Base-by-base conservation (phyloP, 2,888 invertebrate species). In the Enchytraeus crypticus region DNA sequence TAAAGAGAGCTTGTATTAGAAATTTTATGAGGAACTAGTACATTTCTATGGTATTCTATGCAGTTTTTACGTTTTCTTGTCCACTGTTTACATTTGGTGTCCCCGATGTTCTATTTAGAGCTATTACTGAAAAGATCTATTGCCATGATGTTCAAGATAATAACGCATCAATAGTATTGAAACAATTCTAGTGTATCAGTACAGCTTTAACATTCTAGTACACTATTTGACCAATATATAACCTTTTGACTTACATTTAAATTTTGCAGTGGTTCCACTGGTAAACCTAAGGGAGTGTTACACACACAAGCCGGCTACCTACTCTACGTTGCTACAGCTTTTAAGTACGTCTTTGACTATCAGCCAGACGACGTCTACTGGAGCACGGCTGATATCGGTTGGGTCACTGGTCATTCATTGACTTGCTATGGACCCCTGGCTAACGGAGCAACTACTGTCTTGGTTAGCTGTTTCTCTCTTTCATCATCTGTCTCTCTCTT, bases 321-420 rank as follows among this genome's bases (percentile, higher is more conserved):
- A 82, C 75, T 95, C 60, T 97, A 97, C 77, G 88, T 90, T 0
- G 88, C 92, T 0, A 92, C 95, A 0, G 82, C 82, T 1, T 93
- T 93, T 80, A 93, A 93, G 79, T 93, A 92, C 78, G 90, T 91
- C 23, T 98, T n/a, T n/a, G n/a, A n/a, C n/a, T n/a, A n/a, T n/a
- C n/a, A n/a, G n/a, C n/a, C n/a, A n/a, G n/a, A n/a, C 21, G 80
- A 80, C 59, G 67, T 81, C 1, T 80, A 75, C 72, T 80, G 79
- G 77, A 80, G 80, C 64, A 80, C 80, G 4, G 80, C 80, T 4
- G 80, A 80, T 68, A 73, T 80, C 3, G 80, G 92, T 64, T 93
- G 92, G 93, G 79, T 80, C 60, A 80, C 78, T 11, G 79, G 92
- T 4, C 82, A 82, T 67, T 75, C 78, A 3, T 83, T 83, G 66